Conservation (phyloP, 2,888 invertebrate genomes). For the Xiphydria camelus region DNA sequence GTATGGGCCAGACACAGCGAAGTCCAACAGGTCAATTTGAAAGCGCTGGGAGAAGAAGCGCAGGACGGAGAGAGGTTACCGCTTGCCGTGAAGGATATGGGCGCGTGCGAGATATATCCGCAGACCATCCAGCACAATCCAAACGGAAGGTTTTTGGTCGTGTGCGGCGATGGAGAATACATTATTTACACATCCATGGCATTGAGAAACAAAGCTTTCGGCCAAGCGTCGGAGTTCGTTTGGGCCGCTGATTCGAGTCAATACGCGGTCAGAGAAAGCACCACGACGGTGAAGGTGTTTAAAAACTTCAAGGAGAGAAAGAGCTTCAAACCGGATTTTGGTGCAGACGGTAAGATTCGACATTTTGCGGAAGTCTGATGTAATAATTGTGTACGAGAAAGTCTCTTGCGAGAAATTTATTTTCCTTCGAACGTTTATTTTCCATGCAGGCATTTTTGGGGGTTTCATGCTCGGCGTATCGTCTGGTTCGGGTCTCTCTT, state of each 20-base stretch:
- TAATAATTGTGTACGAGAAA: background rate
- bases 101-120: slow-evolving; percentile 98
- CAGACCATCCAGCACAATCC: slow-evolving; percentile 98
- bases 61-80: slow-evolving; percentile 66
- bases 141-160: slow-evolving; percentile 91
- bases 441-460: slow-evolving; percentile 76
- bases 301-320: slow-evolving; percentile 98
- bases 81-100: slow-evolving; percentile 97
- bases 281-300: slow-evolving; percentile 89
- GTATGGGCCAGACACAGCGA: slow-evolving; percentile 99
- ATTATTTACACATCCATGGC: slow-evolving; percentile 99
- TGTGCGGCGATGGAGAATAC: slow-evolving; percentile 99
- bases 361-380: background rate
- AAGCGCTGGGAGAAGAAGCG: slow-evolving; percentile 76
- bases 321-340: slow-evolving; percentile 94
- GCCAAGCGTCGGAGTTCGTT: slow-evolving; percentile 97
- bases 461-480: slow-evolving; percentile 89
- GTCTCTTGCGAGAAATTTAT: slow-evolving; percentile 1
- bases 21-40: slow-evolving; percentile 94
- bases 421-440: slow-evolving; percentile 4
- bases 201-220: slow-evolving; percentile 96
- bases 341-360: slow-evolving; percentile 78
- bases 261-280: slow-evolving; percentile 86
- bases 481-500: slow-evolving; percentile 84
- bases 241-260: slow-evolving; percentile 98